phyloP scores from a whole-genome alignment of 2,797 vertebrate species.

The Sphenopsis melanotis region DNA sequence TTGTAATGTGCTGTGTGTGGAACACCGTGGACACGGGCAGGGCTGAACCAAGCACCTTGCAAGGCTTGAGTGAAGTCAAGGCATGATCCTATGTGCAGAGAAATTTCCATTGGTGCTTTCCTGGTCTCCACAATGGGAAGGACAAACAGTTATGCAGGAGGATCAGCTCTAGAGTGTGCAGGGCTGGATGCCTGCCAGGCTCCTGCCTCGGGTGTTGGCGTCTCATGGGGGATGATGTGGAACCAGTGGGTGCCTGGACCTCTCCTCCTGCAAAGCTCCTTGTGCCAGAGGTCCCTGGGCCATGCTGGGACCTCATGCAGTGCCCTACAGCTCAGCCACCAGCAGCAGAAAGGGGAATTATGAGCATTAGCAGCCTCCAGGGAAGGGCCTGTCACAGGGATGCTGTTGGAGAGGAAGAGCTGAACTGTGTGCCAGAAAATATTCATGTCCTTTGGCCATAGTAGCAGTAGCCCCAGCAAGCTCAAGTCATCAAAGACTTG shows the following conservation, averaged over 20 bases:
- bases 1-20: neutral
- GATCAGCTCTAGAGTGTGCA: accelerated
- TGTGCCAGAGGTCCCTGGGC: neutral
- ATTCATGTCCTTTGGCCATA: neutral
- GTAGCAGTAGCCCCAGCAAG: neutral
- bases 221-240: accelerated
- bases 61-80: neutral
- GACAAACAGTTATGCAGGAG: accelerated
- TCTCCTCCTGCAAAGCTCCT: neutral
- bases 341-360: neutral
- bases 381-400: neutral
- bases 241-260: neutral
- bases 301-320: neutral
- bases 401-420: neutral
- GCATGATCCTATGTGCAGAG: no score
- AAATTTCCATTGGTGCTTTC: neutral
- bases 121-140: accelerated
- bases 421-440: neutral
- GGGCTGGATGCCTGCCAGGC: no score
- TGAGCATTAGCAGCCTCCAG: accelerated
- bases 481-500: neutral
- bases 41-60: accelerated
- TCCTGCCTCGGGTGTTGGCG: neutral
- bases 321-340: accelerated
- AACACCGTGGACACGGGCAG: accelerated